Conservation (phyloP, 2,888 invertebrate species). For the Dioctria rufipes region DNA sequence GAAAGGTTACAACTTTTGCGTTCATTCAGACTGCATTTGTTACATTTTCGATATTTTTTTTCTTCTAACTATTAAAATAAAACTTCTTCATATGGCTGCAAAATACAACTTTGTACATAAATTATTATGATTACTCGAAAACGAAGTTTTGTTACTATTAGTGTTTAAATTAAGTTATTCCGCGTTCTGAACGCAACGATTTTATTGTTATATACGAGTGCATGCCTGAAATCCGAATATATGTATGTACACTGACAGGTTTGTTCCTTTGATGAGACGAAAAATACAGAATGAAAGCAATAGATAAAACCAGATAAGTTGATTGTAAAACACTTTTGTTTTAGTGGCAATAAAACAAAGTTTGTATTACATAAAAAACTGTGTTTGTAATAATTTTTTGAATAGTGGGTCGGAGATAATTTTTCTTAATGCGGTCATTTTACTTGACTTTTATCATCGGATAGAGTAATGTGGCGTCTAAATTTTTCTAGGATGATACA, state of each 20-base stretch:
- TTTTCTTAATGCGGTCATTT: no score
- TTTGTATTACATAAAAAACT: conserved; percentile 31
- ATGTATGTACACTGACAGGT: not conserved
- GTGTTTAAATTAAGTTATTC: not conserved
- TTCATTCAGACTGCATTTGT: conserved; percentile 26
- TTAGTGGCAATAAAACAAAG: conserved; percentile 48
- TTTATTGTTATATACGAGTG: conserved; percentile 2
- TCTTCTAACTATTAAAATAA: conserved; percentile 7
- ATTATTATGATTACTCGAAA: conserved; percentile 14
- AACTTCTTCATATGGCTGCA: conserved; percentile 21
- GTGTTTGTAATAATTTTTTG: not conserved
- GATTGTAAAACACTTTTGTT: conserved; percentile 38
- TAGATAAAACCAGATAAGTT: not conserved
- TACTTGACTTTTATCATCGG: no score
- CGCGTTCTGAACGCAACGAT: conserved; percentile 6
- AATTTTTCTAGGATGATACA: no score
- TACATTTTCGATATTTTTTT: not conserved
- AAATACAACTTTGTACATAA: conserved; percentile 37
- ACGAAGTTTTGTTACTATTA: not conserved
- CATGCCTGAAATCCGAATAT: not conserved
- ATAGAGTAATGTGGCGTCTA: no score
- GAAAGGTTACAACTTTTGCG: conserved; percentile 13
- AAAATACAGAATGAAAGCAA: not conserved
- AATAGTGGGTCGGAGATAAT: no score
- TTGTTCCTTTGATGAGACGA: conserved; percentile 25